These are phyloP conservation scores for Corbicula japonica DNA, from an alignment of 2,888 invertebrate genomes.

Conservation along the genomic window DNA sequence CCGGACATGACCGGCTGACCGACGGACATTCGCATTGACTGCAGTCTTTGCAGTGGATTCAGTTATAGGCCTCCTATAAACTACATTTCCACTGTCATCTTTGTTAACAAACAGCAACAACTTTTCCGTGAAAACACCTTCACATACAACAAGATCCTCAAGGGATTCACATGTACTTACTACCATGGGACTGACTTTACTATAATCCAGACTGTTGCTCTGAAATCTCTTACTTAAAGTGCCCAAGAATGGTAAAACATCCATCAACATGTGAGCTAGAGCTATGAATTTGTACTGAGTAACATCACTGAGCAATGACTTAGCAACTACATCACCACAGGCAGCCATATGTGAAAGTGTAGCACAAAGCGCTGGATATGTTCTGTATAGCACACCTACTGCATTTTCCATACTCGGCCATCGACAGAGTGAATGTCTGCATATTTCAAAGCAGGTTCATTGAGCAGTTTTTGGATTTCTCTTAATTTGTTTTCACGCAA, in stretches of 20 bases:
- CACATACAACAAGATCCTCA: constrained; percentile 27
- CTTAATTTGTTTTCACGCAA: constrained; percentile 25
- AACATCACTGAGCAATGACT: constrained; percentile 31
- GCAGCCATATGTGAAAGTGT: constrained; percentile 7
- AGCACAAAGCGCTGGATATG: constrained; percentile 41
- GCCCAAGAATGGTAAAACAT: constrained; percentile 34
- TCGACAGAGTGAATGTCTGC: constrained; percentile 42
- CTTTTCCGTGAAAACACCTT: constrained; percentile 41
- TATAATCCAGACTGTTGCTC: constrained; percentile 25
- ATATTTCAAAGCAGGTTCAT: constrained; percentile 36
- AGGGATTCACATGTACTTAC: constrained; percentile 29
- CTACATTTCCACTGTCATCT: constrained; percentile 7
- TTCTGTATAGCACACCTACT: constrained; percentile 34
- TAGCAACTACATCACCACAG: constrained; percentile 13
- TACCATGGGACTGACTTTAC: constrained; percentile 14
- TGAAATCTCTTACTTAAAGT: constrained; percentile 30
- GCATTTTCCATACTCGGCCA: constrained; percentile 48
- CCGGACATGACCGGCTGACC: too few species aligned
- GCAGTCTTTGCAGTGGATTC: constrained; percentile 10
- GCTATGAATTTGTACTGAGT: constrained; percentile 47
- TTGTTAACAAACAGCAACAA: constrained; percentile 4
- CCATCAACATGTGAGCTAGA: constrained; percentile 43
- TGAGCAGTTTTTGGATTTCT: constrained; percentile 27
- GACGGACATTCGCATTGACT: too few species aligned
- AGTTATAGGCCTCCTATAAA: constrained; percentile 5